phyloP scores from a whole-genome alignment of 92 coral and sea anemone species.

The Diadumene lineata region DNA sequence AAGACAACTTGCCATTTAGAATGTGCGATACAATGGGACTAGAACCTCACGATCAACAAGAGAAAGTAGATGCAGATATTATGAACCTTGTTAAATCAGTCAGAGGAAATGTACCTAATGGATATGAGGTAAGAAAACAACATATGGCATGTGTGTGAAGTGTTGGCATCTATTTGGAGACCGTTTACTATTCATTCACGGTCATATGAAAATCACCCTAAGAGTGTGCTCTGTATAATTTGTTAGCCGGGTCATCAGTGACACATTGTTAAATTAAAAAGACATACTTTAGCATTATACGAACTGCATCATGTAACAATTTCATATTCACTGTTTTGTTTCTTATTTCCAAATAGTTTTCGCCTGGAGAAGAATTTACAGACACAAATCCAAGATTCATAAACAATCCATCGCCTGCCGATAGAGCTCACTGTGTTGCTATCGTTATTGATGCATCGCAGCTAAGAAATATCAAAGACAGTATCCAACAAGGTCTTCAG shows the following conservation, averaged over 20 bases:
- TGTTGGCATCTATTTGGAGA: no score
- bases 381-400: background rate
- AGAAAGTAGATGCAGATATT: background rate
- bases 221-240: no score
- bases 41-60: background rate
- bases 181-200: no score
- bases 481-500: background rate
- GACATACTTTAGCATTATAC: no score
- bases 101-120: background rate
- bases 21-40: background rate
- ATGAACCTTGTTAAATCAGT: background rate
- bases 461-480: no score
- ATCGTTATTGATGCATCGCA: constrained; percentile 2
- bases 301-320: no score
- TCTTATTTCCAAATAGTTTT: background rate
- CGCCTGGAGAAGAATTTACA: background rate
- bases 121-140: background rate
- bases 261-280: no score
- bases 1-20: background rate
- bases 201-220: no score
- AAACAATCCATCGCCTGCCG: background rate
- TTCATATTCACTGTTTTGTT: no score
- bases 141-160: no score
- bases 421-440: constrained; percentile 27
- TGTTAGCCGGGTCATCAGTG: no score